These are phyloP conservation scores for Apodemia hepburni DNA, from an alignment of 2,888 invertebrate species.

Conservation along the genomic window DNA sequence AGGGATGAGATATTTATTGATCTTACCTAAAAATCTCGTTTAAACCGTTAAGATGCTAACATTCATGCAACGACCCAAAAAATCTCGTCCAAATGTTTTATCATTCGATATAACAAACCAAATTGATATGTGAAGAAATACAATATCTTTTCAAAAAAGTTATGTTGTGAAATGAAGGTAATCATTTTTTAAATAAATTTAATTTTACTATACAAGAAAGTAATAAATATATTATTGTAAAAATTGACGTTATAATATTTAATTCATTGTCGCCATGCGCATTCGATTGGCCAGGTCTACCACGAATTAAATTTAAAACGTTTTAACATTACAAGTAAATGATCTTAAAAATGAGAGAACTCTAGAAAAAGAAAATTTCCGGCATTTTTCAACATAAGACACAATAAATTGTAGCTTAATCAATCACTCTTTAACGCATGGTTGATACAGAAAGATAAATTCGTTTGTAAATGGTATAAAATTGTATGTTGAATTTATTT, in stretches of 20 bases:
- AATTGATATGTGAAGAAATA: too few relatives aligned
- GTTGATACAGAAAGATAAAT: slow-evolving; percentile 19
- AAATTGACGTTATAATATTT: neutral
- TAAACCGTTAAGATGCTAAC: too few relatives aligned
- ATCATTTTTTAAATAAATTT: too few relatives aligned
- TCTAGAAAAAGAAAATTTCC: slow-evolving; percentile 10
- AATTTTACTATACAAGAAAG: too few relatives aligned
- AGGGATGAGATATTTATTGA: too few relatives aligned
- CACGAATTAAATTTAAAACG: neutral
- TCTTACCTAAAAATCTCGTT: too few relatives aligned
- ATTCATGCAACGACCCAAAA: too few relatives aligned
- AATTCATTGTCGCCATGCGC: neutral
- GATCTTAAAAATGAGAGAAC: neutral
- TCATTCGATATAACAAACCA: too few relatives aligned
- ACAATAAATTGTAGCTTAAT: slow-evolving; percentile 18
- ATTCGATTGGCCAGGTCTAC: neutral
- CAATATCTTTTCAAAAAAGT: too few relatives aligned
- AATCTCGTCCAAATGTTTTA: too few relatives aligned
- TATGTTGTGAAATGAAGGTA: too few relatives aligned
- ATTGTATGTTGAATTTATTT: slow-evolving; percentile 8
- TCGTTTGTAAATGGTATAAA: slow-evolving; percentile 17
- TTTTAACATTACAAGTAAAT: neutral
- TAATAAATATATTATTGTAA: too few relatives aligned
- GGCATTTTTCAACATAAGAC: slow-evolving; percentile 9
- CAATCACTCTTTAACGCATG: slow-evolving; percentile 20